Evolutionary conservation across 2,797 vertebrate species (phyloP).

Genomic region (Rhyacichthys aspro): DNA sequence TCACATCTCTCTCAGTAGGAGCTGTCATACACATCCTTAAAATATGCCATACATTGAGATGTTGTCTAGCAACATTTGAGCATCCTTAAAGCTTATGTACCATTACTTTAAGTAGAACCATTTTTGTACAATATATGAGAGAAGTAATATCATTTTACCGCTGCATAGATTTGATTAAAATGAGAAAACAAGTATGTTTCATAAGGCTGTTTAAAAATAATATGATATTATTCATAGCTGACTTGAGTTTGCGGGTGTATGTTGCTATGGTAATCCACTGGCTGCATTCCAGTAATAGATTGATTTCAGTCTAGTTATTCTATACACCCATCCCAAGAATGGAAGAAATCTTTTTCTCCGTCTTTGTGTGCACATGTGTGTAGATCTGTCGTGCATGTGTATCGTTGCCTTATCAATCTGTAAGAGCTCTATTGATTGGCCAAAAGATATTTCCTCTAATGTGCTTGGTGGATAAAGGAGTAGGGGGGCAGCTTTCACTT

Average conservation of each 20-base stretch:
- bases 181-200: slow-evolving; percentile 13
- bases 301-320: slow-evolving; percentile 64
- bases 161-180: slow-evolving; percentile 17
- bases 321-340: slow-evolving; percentile 54
- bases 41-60: no score
- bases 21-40: no score
- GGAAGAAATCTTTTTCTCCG: slow-evolving; percentile 21
- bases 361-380: slow-evolving; percentile 22
- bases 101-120: no score
- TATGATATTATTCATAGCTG: slow-evolving; percentile 44
- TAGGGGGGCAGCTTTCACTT: slow-evolving; percentile 63
- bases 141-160: slow-evolving; percentile 1
- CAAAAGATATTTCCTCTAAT: slow-evolving; percentile 73
- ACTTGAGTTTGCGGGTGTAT: slow-evolving; percentile 50
- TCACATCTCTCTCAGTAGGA: no score
- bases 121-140: no score
- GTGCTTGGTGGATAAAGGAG: slow-evolving; percentile 37
- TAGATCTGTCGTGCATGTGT: slow-evolving; percentile 13
- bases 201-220: slow-evolving; percentile 19
- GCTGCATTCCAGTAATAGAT: slow-evolving; percentile 67
- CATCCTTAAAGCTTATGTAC: no score
- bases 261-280: slow-evolving; percentile 74
- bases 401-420: slow-evolving; percentile 68
- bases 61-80: no score
- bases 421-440: slow-evolving; percentile 63